Percentiles rank a stretch among this genome's conserved stretches.
phyloP scores from a whole-genome alignment of 2,888 invertebrate genomes.

The Eustalomyia histrio region DNA sequence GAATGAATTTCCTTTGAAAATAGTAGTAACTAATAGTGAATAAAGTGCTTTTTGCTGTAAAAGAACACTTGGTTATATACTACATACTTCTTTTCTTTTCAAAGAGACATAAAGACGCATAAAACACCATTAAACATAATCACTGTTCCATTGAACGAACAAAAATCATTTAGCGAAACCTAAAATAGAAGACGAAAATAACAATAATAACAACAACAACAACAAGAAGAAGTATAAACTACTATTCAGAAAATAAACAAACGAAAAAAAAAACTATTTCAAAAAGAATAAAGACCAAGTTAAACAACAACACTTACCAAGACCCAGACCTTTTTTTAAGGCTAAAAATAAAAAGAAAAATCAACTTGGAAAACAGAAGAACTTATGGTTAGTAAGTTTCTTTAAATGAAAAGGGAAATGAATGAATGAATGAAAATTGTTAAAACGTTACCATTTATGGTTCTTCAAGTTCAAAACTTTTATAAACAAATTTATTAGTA shows the following conservation, averaged over 20 bases:
- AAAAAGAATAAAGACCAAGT: background rate
- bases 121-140: conserved; percentile 72
- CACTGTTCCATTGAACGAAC: conserved; percentile 80
- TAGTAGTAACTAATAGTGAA: background rate
- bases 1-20: conserved; percentile 41
- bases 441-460: conserved; percentile 45
- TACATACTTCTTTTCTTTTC: conserved; percentile 10
- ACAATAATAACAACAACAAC: too few relatives aligned
- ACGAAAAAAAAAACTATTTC: background rate
- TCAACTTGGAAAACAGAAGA: background rate
- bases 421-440: conserved; percentile 27
- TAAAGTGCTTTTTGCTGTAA: conserved; percentile 12
- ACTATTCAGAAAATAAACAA: conserved; percentile 20
- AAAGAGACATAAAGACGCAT: conserved; percentile 60
- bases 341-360: background rate
- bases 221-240: conserved; percentile 28
- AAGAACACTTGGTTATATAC: background rate
- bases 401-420: conserved; percentile 52
- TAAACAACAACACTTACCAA: background rate
- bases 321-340: background rate
- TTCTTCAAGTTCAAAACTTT: conserved; percentile 63
- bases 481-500: conserved; percentile 29
- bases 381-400: background rate
- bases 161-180: conserved; percentile 80
- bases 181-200: conserved; percentile 63